A percentile compares a stretch with the other conserved stretches of the same genome.
Conservation (phyloP, 1,140 invertebrate genomes). For the Conus ventricosus region DNA sequence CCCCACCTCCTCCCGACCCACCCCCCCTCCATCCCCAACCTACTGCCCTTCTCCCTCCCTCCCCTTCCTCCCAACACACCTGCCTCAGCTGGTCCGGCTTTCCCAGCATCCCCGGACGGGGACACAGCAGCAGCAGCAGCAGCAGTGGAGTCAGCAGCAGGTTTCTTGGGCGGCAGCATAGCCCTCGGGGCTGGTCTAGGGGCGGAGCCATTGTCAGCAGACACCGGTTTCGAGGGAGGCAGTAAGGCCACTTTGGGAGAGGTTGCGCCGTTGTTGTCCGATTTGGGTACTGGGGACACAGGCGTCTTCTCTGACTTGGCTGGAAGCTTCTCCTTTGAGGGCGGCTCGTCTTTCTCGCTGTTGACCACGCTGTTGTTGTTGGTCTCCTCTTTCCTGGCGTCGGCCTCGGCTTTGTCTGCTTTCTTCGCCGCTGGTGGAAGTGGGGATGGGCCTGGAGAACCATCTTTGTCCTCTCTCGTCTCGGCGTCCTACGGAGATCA, state of each 20-base stretch:
- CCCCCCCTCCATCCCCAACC: background rate
- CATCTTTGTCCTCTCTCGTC: background rate
- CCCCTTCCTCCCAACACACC: background rate
- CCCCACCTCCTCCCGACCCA: too few species aligned
- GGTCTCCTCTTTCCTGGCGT: slow-evolving; percentile 27
- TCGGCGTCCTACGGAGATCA: background rate
- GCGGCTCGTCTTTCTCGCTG: background rate
- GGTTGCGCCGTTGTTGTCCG: background rate
- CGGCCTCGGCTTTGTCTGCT: background rate
- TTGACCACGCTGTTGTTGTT: slow-evolving; percentile 29
- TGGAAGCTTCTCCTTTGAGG: background rate
- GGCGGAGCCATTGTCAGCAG: background rate
- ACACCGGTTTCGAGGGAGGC: background rate
- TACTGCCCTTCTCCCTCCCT: background rate
- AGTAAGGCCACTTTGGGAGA: background rate
- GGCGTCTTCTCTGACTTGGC: background rate
- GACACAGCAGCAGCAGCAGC: background rate
- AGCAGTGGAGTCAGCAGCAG: background rate
- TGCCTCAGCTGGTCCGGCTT: background rate
- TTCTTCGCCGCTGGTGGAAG: background rate
- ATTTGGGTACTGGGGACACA: background rate
- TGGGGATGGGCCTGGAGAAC: background rate
- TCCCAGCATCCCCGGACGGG: background rate
- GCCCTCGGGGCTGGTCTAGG: slow-evolving; percentile 15
- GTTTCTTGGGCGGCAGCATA: slow-evolving; percentile 29